phyloP scores from a whole-genome alignment of 2,797 vertebrate genomes.

The Loris lydekkerianus region DNA sequence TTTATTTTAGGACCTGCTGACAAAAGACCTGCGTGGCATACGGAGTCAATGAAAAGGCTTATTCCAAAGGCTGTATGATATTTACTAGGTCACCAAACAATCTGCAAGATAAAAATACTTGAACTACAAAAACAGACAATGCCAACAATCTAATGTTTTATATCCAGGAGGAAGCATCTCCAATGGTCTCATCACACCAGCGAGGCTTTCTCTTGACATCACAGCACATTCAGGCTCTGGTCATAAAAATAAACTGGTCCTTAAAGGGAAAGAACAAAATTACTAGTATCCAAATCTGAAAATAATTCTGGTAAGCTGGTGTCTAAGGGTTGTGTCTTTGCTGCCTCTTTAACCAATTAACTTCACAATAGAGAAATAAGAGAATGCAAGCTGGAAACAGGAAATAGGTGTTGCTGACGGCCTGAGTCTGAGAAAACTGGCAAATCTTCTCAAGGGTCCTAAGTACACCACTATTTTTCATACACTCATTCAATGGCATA shows the following conservation, averaged over 20 bases:
- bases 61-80: background rate
- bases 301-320: background rate
- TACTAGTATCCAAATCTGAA: background rate
- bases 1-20: background rate
- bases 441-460: background rate
- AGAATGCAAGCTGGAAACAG: background rate
- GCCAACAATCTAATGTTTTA: background rate
- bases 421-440: background rate
- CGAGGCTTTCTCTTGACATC: background rate
- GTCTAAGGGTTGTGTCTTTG: background rate
- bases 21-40: background rate
- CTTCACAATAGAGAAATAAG: background rate
- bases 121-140: conserved; percentile 10
- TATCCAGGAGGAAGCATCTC: background rate
- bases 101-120: background rate
- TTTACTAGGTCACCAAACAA: background rate
- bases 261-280: background rate
- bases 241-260: conserved; percentile 26
- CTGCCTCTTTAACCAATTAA: background rate
- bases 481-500: background rate
- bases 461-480: background rate
- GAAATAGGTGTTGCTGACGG: background rate
- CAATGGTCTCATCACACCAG: background rate
- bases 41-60: background rate
- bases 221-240: background rate